Evolutionary conservation across 2,797 vertebrate species (phyloP).

Genomic region (Geotrypetes seraphini): DNA sequence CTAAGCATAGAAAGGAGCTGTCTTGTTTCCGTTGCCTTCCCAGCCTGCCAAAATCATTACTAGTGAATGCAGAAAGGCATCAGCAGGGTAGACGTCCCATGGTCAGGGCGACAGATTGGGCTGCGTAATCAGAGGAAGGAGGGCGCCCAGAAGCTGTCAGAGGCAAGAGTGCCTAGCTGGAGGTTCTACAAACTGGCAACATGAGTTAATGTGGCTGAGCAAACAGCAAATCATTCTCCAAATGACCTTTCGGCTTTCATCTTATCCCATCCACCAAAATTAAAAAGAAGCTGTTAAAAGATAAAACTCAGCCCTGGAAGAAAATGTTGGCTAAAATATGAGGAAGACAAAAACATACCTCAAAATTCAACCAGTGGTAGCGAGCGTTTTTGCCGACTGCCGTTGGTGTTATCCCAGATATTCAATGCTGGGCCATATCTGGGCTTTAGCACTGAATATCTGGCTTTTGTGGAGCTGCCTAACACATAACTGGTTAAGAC

Average conservation of each 20-base stretch:
- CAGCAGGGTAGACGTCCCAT: slow-evolving; percentile 87
- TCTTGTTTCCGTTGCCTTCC: slow-evolving; percentile 44
- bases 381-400: too few relatives aligned
- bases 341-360: slow-evolving; percentile 35
- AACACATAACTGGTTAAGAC: too few relatives aligned
- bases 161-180: slow-evolving; percentile 79
- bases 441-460: too few relatives aligned
- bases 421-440: too few relatives aligned
- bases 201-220: slow-evolving; percentile 63
- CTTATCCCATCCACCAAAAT: slow-evolving; percentile 13
- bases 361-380: too few relatives aligned
- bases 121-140: slow-evolving; percentile 83
- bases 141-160: slow-evolving; percentile 72
- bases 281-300: slow-evolving; percentile 21
- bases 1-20: slow-evolving; percentile 47
- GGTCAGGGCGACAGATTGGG: slow-evolving; percentile 96
- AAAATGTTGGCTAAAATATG: too few relatives aligned
- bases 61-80: slow-evolving; percentile 87
- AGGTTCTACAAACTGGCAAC: slow-evolving; percentile 86
- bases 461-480: too few relatives aligned
- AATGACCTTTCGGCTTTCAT: slow-evolving; percentile 42
- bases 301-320: too few relatives aligned
- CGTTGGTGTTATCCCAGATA: too few relatives aligned
- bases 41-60: slow-evolving; percentile 97
- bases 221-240: slow-evolving; percentile 59